Conservation (phyloP, 1,140 invertebrate genomes). For the Neodiprion pinetum region DNA sequence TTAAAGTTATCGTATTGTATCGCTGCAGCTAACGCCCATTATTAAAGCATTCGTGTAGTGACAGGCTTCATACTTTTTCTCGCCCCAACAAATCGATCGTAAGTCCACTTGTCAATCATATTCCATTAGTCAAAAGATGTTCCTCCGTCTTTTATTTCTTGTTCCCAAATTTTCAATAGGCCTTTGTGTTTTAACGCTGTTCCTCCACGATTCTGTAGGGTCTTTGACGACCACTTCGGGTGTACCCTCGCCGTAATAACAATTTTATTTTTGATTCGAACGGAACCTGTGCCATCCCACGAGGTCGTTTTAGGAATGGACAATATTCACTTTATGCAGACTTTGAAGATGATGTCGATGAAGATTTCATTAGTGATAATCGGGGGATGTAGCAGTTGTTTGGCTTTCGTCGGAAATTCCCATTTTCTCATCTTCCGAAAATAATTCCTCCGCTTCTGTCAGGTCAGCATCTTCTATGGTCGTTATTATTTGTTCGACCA, state of each 20-base stretch:
- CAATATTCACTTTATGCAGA: neutral
- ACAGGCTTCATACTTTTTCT: conserved; percentile 28
- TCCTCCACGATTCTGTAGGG: conserved; percentile 27
- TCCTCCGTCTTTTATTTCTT: conserved; percentile 20
- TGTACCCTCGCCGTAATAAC: conserved; percentile 20
- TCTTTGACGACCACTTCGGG: conserved; percentile 29
- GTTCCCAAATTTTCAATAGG: conserved; percentile 22
- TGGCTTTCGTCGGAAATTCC: neutral
- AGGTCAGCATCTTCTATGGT: neutral
- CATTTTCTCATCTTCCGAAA: neutral
- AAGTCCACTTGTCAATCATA: conserved; percentile 31
- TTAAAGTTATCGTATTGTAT: no score
- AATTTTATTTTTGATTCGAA: conserved; percentile 31
- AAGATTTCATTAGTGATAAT: neutral
- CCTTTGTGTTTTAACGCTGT: conserved; percentile 22
- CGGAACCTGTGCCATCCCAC: conserved; percentile 1
- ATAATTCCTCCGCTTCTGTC: conserved; percentile 2
- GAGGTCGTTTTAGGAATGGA: neutral
- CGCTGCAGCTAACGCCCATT: conserved; percentile 32
- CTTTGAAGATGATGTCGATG: conserved; percentile 1
- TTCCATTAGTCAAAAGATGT: conserved; percentile 26
- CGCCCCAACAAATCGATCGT: conserved; percentile 30
- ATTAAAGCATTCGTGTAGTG: conserved; percentile 31
- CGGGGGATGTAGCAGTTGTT: neutral
- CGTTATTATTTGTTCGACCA: neutral